Base-by-base conservation (phyloP, 2,797 vertebrate genomes). In the Eptatretus atami region DNA sequence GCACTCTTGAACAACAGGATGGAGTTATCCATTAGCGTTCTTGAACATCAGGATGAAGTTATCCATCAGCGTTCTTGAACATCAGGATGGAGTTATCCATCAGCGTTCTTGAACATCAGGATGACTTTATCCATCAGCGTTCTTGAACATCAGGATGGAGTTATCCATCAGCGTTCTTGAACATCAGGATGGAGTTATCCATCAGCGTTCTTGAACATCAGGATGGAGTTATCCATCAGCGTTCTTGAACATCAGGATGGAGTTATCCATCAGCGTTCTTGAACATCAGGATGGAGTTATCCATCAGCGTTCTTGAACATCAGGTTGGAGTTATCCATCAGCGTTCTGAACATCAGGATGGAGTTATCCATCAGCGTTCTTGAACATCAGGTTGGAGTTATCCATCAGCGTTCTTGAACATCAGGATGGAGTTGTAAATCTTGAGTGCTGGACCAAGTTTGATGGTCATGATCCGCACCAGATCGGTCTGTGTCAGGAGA, bases 401-500 rank as follows among this genome's bases (percentile, higher is more conserved):
- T 44, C 13, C 13, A 15, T 61, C 57, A n/a, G 57, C n/a, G 57
- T 61, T 61, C 57, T 61, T 61, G 57, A 61, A 61, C 57, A 61
- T 61, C 15, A 61, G 57, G 57, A 86, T 87, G 67, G 83, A 82
- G n/a, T 83, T 85, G 73, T 82, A 87, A 67, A 90, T 86, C 75
- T 87, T 94, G 66, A 88, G 77, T 10, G 84, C 84, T 2, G 86
- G 86, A 9, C 83, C 86, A 63, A 88, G 77, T 71, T 93, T 86
- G 72, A 88, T 80, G 54, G 78, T 79, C 73, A 92, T 80, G 63
- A 90, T 83, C 75, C 82, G 82, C 65, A 86, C 76, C 0, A 86
- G 81, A 74, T 92, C 86, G 1, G 67, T 74, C 67, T 85, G 84
- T n/a, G 82, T 85, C 67, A 90, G 80, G 52, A 92, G 80, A 11